Conservation (phyloP, 1,140 invertebrate species). For the Drosophila sucinea region DNA sequence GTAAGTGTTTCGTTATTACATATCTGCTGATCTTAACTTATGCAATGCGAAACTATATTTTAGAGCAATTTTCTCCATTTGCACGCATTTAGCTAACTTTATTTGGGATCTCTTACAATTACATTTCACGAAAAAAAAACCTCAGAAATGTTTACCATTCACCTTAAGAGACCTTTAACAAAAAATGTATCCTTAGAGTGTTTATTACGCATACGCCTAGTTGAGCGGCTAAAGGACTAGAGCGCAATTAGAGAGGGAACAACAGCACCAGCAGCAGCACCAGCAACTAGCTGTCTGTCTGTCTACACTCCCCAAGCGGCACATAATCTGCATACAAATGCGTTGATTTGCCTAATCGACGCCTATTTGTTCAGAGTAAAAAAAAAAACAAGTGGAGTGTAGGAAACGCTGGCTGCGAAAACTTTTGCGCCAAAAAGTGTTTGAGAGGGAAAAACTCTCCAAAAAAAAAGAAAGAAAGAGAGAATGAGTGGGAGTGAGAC, state of each 20-base stretch:
- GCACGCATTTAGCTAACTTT: not conserved
- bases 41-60: not conserved
- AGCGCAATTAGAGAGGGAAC: constrained; percentile 70
- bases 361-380: constrained; percentile 69
- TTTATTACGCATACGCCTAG: constrained; percentile 71
- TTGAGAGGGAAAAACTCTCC: constrained; percentile 54
- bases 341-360: constrained; percentile 81
- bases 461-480: constrained; percentile 22
- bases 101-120: not conserved
- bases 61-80: not conserved
- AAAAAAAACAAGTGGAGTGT: not conserved
- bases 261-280: constrained; percentile 18
- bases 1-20: not conserved
- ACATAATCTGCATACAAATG: constrained; percentile 81
- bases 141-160: constrained; percentile 2
- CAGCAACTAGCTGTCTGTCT: constrained; percentile 24
- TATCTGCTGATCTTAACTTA: not conserved
- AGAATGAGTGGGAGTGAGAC: not conserved
- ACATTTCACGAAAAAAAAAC: constrained; percentile 4
- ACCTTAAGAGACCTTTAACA: constrained; percentile 3
- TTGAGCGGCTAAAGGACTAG: constrained; percentile 58
- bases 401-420: constrained; percentile 22
- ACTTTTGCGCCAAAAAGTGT: constrained; percentile 55
- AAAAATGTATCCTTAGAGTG: constrained; percentile 30
- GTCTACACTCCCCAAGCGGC: constrained; percentile 48